Conservation (phyloP, 2,113 vertebrate genomes). For the Pitta sordida region DNA sequence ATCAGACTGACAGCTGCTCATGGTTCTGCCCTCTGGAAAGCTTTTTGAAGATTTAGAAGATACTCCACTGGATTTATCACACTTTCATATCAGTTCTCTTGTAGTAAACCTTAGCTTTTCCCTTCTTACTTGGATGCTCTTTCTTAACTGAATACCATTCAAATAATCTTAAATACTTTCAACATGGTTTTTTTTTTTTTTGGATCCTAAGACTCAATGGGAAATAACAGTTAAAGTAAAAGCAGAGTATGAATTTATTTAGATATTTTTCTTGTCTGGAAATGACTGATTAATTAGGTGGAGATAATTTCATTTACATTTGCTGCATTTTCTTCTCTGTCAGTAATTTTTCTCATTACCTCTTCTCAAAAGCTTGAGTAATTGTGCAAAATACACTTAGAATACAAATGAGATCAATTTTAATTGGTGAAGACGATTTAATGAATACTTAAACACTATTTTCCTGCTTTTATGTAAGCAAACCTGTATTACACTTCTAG, state of each 20-base stretch:
- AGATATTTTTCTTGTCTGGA: constrained; percentile 13
- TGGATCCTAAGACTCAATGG: not conserved
- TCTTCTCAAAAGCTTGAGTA: constrained; percentile 21
- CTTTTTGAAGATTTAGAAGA: not conserved
- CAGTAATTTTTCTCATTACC: constrained; percentile 43
- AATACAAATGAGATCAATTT: constrained; percentile 23
- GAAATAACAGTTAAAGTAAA: not conserved
- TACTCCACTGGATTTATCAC: not conserved
- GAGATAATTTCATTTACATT: constrained; percentile 49
- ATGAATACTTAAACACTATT: not conserved
- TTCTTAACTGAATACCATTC: not conserved
- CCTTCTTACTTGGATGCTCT: not conserved
- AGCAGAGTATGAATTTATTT: constrained; percentile 24
- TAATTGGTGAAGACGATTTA: constrained; percentile 8
- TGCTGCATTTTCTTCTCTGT: constrained; percentile 24
- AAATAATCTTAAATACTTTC: not conserved
- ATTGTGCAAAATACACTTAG: constrained; percentile 3
- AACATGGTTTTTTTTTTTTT: not conserved
- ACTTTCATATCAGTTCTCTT: not conserved
- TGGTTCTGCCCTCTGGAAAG: not conserved
- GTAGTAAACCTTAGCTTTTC: not conserved
- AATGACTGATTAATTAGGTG: constrained; percentile 54
- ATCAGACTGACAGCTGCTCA: not conserved
- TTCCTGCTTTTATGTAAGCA: not conserved
- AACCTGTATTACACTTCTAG: not conserved